phyloP scores from a whole-genome alignment of 2,888 invertebrate species.

The Dermolepida albohirtum region DNA sequence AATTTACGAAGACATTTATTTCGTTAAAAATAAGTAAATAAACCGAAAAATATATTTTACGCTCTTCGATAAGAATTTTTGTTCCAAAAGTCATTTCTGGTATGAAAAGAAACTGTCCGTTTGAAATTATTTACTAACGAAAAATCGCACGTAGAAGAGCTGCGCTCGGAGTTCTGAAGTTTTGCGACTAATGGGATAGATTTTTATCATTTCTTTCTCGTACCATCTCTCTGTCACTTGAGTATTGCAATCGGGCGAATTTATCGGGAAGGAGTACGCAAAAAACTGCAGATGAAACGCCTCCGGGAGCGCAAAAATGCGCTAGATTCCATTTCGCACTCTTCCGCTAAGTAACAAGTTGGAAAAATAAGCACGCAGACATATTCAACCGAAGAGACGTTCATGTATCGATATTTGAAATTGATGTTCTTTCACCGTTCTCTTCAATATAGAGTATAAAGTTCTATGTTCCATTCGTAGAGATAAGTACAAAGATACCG shows the following conservation, averaged over 20 bases:
- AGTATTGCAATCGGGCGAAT: neutral
- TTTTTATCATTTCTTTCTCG: slow-evolving; percentile 33
- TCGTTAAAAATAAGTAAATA: neutral
- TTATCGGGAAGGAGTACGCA: neutral
- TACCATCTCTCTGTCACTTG: slow-evolving; percentile 39
- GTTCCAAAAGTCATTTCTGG: slow-evolving; percentile 8
- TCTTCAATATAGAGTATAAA: neutral
- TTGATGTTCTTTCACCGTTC: slow-evolving; percentile 28
- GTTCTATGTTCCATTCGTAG: slow-evolving; percentile 21
- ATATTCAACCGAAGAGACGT: slow-evolving; percentile 8
- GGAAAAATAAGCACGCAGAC: slow-evolving; percentile 32
- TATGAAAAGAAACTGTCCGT: slow-evolving; percentile 32
- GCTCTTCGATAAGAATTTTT: slow-evolving; percentile 17
- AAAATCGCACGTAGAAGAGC: slow-evolving; percentile 35
- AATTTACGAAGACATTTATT: neutral
- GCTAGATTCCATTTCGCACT: slow-evolving; percentile 39
- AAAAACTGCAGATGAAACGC: slow-evolving; percentile 26
- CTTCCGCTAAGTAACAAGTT: slow-evolving; percentile 43
- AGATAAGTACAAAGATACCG: slow-evolving; percentile 32
- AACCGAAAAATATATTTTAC: neutral
- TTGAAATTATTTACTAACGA: slow-evolving; percentile 33
- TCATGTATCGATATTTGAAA: slow-evolving; percentile 12
- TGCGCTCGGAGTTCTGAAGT: slow-evolving; percentile 30
- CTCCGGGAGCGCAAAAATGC: slow-evolving; percentile 15
- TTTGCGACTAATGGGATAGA: slow-evolving; percentile 36